Percentiles rank a stretch among this genome's conserved stretches.
phyloP scores from a whole-genome alignment of 1,140 invertebrate species.

The Orussus abietinus region DNA sequence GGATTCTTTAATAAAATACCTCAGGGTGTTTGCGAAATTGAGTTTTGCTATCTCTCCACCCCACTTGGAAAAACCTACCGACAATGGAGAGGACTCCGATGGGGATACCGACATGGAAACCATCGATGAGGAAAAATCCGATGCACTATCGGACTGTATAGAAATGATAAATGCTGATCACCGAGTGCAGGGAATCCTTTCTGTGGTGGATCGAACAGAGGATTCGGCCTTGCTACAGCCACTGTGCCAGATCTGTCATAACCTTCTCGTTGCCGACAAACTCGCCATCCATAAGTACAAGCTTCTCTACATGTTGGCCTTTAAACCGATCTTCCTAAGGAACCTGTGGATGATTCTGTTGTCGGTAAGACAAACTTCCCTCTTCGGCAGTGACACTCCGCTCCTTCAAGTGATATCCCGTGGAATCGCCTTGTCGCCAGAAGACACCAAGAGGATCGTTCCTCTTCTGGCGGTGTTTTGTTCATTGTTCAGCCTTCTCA shows the following conservation, averaged over 20 bases:
- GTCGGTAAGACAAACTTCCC: conserved; percentile 54
- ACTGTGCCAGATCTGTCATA: conserved; percentile 74
- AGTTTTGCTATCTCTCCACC: conserved; percentile 34
- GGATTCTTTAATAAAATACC: conserved; percentile 35
- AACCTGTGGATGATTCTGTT: conserved; percentile 69
- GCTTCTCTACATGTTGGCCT: conserved; percentile 80
- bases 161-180: conserved; percentile 64
- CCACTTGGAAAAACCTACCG: background rate
- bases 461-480: conserved; percentile 82
- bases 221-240: conserved; percentile 59
- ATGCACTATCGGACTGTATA: conserved; percentile 54
- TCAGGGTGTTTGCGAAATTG: conserved; percentile 46
- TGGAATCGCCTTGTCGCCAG: conserved; percentile 61
- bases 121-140: conserved; percentile 42
- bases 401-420: conserved; percentile 69
- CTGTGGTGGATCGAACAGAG: conserved; percentile 59
- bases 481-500: conserved; percentile 75
- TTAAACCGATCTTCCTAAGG: conserved; percentile 78
- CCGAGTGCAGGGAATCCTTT: conserved; percentile 60
- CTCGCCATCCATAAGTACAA: conserved; percentile 77
- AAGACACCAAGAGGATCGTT: conserved; percentile 71
- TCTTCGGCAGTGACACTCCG: conserved; percentile 64
- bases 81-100: conserved; percentile 34
- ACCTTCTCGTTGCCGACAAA: conserved; percentile 71
- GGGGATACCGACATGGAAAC: conserved; percentile 40